Evolutionary conservation across 2,113 vertebrate genomes (phyloP), one percentile per base, ranked within the genome.

Genomic region (Ageneiosus marmoratus): DNA sequence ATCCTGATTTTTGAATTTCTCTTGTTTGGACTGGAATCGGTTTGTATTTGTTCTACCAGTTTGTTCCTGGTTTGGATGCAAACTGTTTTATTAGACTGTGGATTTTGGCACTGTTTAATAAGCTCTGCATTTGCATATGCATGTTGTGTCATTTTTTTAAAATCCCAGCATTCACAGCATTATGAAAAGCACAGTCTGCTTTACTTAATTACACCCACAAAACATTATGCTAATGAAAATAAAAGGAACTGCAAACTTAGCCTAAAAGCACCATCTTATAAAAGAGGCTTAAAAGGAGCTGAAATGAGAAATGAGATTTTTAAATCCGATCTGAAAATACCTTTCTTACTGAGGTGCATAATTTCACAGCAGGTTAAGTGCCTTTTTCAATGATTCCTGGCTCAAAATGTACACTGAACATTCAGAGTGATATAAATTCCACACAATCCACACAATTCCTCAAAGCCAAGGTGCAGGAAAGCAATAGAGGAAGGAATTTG

Each of bases 221-320:
- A 48, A 73, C 44, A 55, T 76, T 76, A 76, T 76, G 73, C 32
- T 55, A 55, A 76, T 76, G 10, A 76, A 55, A 76, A 10, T 6
- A 10, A 55, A 76, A 76, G 32, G 73, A 50, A 55, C 18, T 12
- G 58, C 15, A 62, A 50, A 79, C 51, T 41, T 60, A 44, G 22
- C 77, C 58, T 79, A 63, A 63, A 79, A 79, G 44, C 58, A 60
- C 73, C 73, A 55, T 76, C 73, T 76, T 50, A 76, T 76, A 76
- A 55, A 55, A 76, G 50, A 55, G 20, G 50, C 73, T 76, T 76
- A 76, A 76, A 76, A 24, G 48, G 73, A 76, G 73, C 32, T 4
- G 60, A 65, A n/a, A 60, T 50, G 22, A 50, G 62, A 79, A 50
- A 48, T 50, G 44, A 79, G 62, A 65, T 76, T 76, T 76, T 76